Evolutionary conservation across 2,888 invertebrate genomes (phyloP).

Genomic region (Resseliella maxima): DNA sequence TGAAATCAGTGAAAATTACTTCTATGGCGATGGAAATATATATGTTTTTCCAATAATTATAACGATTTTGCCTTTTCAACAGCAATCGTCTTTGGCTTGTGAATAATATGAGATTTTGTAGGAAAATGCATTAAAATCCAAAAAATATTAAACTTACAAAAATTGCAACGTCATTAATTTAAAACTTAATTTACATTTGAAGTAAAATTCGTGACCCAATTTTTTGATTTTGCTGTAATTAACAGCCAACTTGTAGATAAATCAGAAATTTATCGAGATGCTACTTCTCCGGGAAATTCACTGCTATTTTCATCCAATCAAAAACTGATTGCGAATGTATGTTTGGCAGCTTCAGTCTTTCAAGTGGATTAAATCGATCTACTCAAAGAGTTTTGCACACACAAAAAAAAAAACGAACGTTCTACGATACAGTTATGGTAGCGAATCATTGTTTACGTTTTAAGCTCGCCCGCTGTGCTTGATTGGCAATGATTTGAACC

Average conservation of each 20-base stretch:
- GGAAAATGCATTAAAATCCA: too few species aligned
- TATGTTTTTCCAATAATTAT: background rate
- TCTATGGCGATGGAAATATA: background rate
- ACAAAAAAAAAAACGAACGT: too few species aligned
- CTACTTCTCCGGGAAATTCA: background rate
- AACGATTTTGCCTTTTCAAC: background rate
- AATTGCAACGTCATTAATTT: conserved; percentile 1
- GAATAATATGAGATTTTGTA: too few species aligned
- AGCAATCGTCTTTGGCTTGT: background rate
- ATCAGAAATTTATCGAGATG: background rate
- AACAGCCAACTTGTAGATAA: background rate
- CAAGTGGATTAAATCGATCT: background rate
- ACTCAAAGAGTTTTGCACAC: background rate
- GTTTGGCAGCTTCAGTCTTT: background rate
- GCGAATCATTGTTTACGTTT: background rate
- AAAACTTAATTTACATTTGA: background rate
- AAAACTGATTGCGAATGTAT: background rate
- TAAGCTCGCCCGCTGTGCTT: background rate
- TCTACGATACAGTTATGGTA: too few species aligned
- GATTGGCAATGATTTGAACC: background rate
- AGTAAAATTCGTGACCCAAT: background rate
- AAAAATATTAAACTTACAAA: background rate
- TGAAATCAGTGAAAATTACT: background rate
- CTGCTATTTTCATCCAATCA: background rate
- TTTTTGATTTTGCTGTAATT: background rate